A percentile compares a stretch with the other conserved stretches of the same genome.
These are phyloP conservation scores for Dromiciops gliroides DNA, from an alignment of 2,113 vertebrate genomes.

Conservation along the genomic window DNA sequence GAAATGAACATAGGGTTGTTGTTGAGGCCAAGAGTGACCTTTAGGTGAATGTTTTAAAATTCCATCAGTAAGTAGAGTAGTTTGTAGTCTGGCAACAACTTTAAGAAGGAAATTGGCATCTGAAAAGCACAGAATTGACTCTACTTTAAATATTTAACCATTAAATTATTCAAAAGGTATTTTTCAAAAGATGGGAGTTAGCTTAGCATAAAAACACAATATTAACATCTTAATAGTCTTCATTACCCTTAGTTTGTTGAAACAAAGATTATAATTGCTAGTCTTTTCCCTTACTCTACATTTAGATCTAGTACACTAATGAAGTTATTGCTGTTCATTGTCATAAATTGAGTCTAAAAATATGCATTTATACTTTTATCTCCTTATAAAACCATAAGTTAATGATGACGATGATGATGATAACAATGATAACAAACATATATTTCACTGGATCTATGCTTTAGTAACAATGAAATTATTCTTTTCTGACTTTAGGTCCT, in stretches of 20 bases:
- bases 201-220: slow-evolving; percentile 11
- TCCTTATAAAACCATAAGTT: not conserved
- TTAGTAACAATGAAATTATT: not conserved
- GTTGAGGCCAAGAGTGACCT: rapidly evolving
- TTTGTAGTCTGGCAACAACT: not conserved
- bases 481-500: not conserved
- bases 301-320: not conserved
- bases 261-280: slow-evolving; percentile 47
- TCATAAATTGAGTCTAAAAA: slow-evolving; percentile 38
- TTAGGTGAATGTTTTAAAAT: not conserved
- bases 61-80: slow-evolving; percentile 25
- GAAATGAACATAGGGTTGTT: rapidly evolving
- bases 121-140: not conserved
- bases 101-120: not conserved
- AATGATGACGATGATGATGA: too few species aligned
- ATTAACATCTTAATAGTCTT: slow-evolving; percentile 7
- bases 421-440: too few species aligned
- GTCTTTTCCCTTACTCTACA: slow-evolving; percentile 7
- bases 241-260: slow-evolving; percentile 32
- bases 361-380: not conserved
- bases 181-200: not conserved
- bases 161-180: slow-evolving; percentile 38
- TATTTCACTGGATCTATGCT: not conserved
- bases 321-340: slow-evolving; percentile 39
- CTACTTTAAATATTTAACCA: not conserved